phyloP scores from a whole-genome alignment of 37 sponge, comb jelly and placozoan species.

The Aphrocallistes beatrix region DNA sequence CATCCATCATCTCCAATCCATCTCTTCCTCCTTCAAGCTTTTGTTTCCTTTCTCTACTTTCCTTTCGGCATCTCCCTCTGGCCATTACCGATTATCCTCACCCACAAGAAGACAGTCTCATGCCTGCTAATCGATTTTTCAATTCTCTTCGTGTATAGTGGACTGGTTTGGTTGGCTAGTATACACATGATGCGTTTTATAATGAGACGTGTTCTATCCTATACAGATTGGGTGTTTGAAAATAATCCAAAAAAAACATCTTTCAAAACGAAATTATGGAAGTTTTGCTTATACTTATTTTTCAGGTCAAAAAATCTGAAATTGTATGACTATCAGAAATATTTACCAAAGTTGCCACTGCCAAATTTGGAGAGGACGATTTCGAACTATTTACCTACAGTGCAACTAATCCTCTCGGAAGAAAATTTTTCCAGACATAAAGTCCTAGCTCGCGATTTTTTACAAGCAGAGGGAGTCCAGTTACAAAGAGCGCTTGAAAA shows the following conservation, averaged over 20 bases:
- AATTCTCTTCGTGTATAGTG: not conserved
- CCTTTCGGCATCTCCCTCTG: no score
- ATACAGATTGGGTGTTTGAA: constrained; percentile 9
- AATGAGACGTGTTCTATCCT: not conserved
- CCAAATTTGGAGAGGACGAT: not conserved
- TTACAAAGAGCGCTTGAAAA: not conserved
- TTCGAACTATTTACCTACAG: not conserved
- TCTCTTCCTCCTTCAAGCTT: no score
- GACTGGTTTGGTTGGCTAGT: not conserved
- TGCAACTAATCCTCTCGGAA: not conserved
- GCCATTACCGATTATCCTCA: not conserved
- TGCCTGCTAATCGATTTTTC: not conserved
- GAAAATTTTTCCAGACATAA: not conserved
- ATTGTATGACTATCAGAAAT: not conserved
- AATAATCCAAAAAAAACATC: not conserved
- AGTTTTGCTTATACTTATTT: not conserved
- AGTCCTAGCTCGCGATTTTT: not conserved
- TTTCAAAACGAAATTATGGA: not conserved
- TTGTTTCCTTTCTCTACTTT: no score
- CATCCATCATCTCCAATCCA: no score
- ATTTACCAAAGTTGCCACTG: not conserved
- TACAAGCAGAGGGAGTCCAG: not conserved
- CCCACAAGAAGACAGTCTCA: not conserved
- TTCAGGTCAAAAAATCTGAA: not conserved
- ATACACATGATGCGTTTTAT: not conserved